A percentile compares a stretch with the other conserved stretches of the same genome.
These are phyloP conservation scores for Camelus bactrianus DNA, from an alignment of 2,113 vertebrate species.

Conservation along the genomic window DNA sequence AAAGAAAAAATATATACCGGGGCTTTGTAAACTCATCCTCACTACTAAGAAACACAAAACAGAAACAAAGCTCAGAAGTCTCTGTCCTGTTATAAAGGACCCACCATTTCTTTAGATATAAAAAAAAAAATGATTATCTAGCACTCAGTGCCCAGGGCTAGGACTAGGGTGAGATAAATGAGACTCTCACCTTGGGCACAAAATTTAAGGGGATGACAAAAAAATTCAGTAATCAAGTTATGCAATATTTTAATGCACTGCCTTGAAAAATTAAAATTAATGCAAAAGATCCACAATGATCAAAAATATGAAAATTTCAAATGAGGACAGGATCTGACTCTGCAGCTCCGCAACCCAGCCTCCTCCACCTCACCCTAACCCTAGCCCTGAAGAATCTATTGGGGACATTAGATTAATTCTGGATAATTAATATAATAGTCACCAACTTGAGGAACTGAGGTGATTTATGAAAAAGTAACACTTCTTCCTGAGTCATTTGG, in stretches of 20 bases:
- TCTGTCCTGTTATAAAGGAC: background rate
- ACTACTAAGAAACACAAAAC: slow-evolving; percentile 9
- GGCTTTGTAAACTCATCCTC: background rate
- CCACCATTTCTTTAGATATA: background rate
- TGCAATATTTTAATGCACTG: background rate
- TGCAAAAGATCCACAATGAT: background rate
- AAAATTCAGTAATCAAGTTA: background rate
- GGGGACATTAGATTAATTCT: background rate
- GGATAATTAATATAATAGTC: slow-evolving; percentile 11
- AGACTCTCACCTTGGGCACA: background rate
- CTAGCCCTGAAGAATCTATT: background rate
- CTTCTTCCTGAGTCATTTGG: slow-evolving; percentile 32
- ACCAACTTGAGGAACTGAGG: background rate
- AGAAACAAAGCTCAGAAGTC: background rate
- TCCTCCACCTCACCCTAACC: background rate
- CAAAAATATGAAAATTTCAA: slow-evolving; percentile 22
- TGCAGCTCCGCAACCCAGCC: background rate
- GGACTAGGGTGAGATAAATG: background rate
- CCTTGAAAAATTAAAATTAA: slow-evolving; percentile 39
- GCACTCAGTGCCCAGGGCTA: background rate
- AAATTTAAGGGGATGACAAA: background rate
- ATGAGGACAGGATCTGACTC: background rate
- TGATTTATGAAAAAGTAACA: background rate
- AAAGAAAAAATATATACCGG: background rate
- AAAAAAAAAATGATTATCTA: background rate